Conservation (phyloP, 2,797 vertebrate species). For the Esox masquinongy region DNA sequence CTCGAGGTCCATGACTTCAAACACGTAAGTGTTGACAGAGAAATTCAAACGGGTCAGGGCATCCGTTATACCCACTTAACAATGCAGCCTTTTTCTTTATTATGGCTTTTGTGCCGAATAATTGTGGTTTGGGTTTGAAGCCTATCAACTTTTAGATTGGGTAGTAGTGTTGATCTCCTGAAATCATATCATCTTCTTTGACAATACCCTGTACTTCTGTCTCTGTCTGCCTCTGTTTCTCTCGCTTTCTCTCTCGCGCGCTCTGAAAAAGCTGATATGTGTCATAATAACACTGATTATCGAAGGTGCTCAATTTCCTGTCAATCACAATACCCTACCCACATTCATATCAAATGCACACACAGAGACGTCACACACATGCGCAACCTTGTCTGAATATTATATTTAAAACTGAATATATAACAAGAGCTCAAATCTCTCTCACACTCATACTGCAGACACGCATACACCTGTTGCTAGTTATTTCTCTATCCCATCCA, state of each 20-base stretch:
- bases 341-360: background rate
- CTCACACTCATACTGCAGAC: conserved; percentile 19
- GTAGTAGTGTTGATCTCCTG: conserved; percentile 25
- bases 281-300: conserved; percentile 28
- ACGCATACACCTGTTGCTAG: conserved; percentile 50
- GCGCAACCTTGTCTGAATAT: background rate
- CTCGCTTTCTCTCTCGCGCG: conserved; percentile 1
- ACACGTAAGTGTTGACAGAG: conserved; percentile 77
- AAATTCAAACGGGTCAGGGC: background rate
- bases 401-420: conserved; percentile 26
- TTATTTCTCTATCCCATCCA: conserved; percentile 23
- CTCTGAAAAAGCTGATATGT: conserved; percentile 23
- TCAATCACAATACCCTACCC: background rate
- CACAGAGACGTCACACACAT: background rate
- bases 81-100: background rate
- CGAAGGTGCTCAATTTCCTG: conserved; percentile 30
- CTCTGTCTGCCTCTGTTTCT: conserved; percentile 5
- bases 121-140: background rate
- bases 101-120: background rate
- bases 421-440: conserved; percentile 31
- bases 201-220: conserved; percentile 16
- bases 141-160: background rate
- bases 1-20: conserved; percentile 96
- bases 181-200: conserved; percentile 41
- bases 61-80: background rate